Base-by-base conservation (phyloP, 2,113 vertebrate species). In the Opisthocomus hoazin region DNA sequence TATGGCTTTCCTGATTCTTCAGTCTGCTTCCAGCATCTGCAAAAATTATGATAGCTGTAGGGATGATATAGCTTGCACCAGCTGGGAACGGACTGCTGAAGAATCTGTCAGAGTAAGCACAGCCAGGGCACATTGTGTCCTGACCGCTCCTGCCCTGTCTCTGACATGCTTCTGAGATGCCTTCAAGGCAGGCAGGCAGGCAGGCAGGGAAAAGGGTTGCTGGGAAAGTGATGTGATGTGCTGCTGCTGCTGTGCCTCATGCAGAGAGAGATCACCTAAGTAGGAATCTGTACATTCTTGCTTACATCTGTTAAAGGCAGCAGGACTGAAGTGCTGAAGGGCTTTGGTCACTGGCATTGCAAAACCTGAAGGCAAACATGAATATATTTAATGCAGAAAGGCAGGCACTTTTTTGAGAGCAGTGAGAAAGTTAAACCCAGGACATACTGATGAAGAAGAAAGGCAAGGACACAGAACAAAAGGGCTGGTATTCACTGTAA, bases 31-130 rank as follows among this genome's bases (percentile, higher is more conserved):
- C 53, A 93, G 69, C 48, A 26, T 87, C 66, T 75, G 58, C 43
- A 89, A 93, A 95, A 88, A 76, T 78, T 70, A 83, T n/a, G 39
- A 73, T 66, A 82, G 50, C 80, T 71, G 30, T 89, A 90, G 69
- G 80, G 77, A 65, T 95, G 80, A 74, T 92, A 56, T 46, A 85
- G 50, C 41, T 96, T 80, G 46, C 39, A 95, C 83, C 79, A 95
- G 86, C 90, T 95, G 94, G 82, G 85, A 92, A 56, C 36, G 41
- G 53, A 39, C 24, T 73, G 63, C 54, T 63, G 89, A 92, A 76
- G 63, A 77, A 80, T 76, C 74, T 94, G 66, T 80, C 84, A 70
- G 43, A 85, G 43, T 73, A 88, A 83, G 63, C 14, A 7, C 21
- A 90, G 77, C 76, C 51, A 70, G 54, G 29, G 36, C 3, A 3